Evolutionary conservation across 2,113 vertebrate genomes (phyloP).

Genomic region (Clarias gariepinus): DNA sequence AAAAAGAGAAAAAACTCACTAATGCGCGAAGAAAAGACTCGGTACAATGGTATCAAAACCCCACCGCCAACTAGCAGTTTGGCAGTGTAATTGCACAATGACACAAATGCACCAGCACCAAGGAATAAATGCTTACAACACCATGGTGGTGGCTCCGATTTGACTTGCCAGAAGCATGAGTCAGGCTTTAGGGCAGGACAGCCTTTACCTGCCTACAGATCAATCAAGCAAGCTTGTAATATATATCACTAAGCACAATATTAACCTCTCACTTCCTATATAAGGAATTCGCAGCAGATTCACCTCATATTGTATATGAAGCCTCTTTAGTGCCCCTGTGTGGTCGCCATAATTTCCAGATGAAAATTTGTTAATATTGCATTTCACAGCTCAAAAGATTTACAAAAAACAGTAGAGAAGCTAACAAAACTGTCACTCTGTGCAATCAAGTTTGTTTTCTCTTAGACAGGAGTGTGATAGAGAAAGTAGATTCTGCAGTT

Average conservation of each 20-base stretch:
- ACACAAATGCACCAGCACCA: no score
- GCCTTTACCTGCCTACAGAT: no score
- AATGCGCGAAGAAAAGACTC: no score
- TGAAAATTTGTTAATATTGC: neutral
- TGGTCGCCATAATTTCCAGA: slow-evolving; percentile 56
- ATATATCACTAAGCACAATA: neutral
- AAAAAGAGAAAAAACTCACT: neutral
- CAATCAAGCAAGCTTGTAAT: no score
- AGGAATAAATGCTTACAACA: no score
- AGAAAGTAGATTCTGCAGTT: neutral
- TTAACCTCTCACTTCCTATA: slow-evolving; percentile 1
- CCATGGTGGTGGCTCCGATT: no score
- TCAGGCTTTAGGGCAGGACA: no score
- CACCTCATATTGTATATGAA: slow-evolving; percentile 36
- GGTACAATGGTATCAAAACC: no score
- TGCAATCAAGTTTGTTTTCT: neutral
- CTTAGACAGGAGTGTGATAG: neutral
- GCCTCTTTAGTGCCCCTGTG: slow-evolving; percentile 46
- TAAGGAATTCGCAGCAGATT: slow-evolving; percentile 24
- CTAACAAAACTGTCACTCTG: neutral
- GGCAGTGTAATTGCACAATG: no score
- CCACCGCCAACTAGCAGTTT: no score
- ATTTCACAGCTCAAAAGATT: neutral
- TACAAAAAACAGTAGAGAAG: slow-evolving; percentile 66
- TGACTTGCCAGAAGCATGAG: no score